Evolutionary conservation across 2,888 invertebrate species (phyloP), one percentile per base, ranked within the genome.

Genomic region (Halictus quadricinctus): DNA sequence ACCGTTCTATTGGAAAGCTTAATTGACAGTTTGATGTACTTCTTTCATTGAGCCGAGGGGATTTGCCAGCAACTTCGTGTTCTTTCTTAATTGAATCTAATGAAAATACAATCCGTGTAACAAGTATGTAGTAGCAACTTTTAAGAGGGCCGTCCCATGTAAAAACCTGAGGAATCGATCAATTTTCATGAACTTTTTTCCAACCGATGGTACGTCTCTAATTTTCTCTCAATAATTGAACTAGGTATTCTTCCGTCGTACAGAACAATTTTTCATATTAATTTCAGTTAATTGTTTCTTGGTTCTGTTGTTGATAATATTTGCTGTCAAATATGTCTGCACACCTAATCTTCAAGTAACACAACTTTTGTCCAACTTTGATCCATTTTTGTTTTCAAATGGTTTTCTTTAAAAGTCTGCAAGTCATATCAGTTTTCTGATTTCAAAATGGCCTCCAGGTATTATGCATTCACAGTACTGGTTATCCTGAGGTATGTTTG

Each of bases 1-100:
- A 72, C 48, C 64, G 13, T 36, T 54, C 60, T 46, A 41, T 13
- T 46, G 75, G 66, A 82, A 58, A 54, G 29, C 15, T 46, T 29
- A 70, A 75, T 74, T 43, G 60, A 72, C 50, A 4, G 36, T 12
- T 10, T 54, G 21, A 36, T 36, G 46, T 8, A 25, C 21, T 41
- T 73, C 46, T 64, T 43, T 50, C 29, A 77, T 77, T 25, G 41
- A 25, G 25, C n/a, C 41, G 1, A 41, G 12, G 25, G 69, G 18
- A 77, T 77, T 77, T 54, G 10, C 25, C 25, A 60, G 29, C 18
- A 36, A 43, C 15, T 54, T 48, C 7, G 15, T 21, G 15, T 21
- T 72, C 58, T 10, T 48, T 6, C 25, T 72, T 15, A 76, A 75
- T 60, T 60, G 21, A 18, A 29, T 36, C 50, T 1, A 12, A 4